These are phyloP conservation scores for Telmatochromis sp. DNA, from an alignment of 2,113 vertebrate genomes.

Conservation along the genomic window DNA sequence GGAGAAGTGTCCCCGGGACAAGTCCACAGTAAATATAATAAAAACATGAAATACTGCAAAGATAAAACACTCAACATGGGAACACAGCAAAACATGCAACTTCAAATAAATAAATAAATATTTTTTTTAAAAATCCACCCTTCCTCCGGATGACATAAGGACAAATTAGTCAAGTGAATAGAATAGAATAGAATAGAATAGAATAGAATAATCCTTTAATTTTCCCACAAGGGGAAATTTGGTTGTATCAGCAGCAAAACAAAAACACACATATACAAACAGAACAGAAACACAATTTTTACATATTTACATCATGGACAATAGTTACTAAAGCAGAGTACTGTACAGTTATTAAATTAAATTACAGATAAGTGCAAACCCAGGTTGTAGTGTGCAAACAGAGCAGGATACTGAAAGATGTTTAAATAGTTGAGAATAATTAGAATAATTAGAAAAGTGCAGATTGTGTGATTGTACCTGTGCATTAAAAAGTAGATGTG, in stretches of 20 bases:
- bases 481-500: neutral
- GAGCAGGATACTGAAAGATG: neutral
- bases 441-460: neutral
- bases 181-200: neutral
- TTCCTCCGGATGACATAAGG: neutral
- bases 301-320: neutral
- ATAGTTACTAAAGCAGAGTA: fast-evolving
- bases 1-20: neutral
- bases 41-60: fast-evolving
- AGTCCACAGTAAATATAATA: neutral
- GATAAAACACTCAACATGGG: neutral
- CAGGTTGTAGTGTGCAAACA: neutral
- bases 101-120: neutral
- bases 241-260: neutral
- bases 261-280: neutral
- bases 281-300: neutral
- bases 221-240: neutral
- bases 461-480: neutral
- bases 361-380: neutral
- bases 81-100: neutral
- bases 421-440: neutral
- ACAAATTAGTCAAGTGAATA: neutral
- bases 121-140: neutral
- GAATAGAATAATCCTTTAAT: neutral
- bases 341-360: neutral